Evolutionary conservation across 2,888 invertebrate genomes (phyloP).

Genomic region (Pinctada fucata): DNA sequence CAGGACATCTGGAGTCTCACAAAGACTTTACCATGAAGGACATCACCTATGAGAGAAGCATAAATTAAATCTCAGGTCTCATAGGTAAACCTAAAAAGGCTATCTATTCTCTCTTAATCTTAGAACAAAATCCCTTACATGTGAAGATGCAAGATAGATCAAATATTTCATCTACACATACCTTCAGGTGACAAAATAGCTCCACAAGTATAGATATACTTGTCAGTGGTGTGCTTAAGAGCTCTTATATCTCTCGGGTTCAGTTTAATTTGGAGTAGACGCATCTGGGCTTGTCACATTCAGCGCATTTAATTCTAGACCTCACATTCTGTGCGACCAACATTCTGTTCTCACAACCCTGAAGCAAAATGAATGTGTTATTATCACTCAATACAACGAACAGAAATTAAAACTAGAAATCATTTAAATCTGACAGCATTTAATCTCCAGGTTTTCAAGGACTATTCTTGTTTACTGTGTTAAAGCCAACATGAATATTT

Average conservation of each 20-base stretch:
- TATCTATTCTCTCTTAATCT: background rate
- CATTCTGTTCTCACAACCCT: conserved; percentile 28
- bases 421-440: background rate
- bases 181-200: conserved; percentile 30
- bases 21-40: conserved; percentile 16
- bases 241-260: conserved; percentile 24
- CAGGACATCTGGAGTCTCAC: conserved; percentile 17
- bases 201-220: conserved; percentile 34
- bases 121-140: background rate
- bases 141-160: background rate
- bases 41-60: conserved; percentile 8
- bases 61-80: background rate
- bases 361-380: conserved; percentile 16
- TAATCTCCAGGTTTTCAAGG: background rate
- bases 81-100: background rate
- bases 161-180: conserved; percentile 11
- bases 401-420: conserved; percentile 1
- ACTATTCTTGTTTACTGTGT: background rate
- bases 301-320: conserved; percentile 17
- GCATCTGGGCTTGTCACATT: conserved; percentile 35
- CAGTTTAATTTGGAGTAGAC: conserved; percentile 25
- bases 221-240: conserved; percentile 18
- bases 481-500: background rate
- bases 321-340: conserved; percentile 31
- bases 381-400: background rate